Evolutionary conservation across 2,797 vertebrate species (phyloP).

Genomic region (Helostoma temminkii): DNA sequence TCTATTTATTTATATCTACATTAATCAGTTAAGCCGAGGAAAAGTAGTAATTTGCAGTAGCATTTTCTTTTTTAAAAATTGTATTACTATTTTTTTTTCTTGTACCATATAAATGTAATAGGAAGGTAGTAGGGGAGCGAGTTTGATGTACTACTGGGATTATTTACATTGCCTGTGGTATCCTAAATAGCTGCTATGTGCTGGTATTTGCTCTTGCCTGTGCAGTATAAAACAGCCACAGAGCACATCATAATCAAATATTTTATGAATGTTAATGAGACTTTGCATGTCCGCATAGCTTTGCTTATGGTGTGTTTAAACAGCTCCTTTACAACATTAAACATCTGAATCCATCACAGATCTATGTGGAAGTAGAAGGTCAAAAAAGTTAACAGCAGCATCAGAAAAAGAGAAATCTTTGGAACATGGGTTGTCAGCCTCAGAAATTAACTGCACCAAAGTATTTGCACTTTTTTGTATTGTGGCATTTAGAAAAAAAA

Average conservation of each 20-base stretch:
- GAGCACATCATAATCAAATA: background rate
- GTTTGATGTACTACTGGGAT: background rate
- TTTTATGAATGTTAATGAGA: background rate
- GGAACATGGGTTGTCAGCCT: background rate
- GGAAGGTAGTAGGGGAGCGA: background rate
- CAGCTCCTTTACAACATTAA: background rate
- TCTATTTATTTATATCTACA: background rate
- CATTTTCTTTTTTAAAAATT: too few species aligned
- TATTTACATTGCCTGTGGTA: background rate
- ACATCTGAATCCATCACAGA: background rate
- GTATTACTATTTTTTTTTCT: too few species aligned
- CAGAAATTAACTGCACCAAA: too few species aligned
- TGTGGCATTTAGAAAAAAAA: too few species aligned
- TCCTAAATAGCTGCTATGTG: slow-evolving; percentile 3
- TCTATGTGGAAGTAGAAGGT: background rate
- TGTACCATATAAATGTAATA: background rate
- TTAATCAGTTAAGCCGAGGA: slow-evolving; percentile 5
- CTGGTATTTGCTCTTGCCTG: background rate
- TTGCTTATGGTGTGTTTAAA: background rate
- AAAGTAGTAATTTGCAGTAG: background rate
- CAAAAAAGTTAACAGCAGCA: background rate
- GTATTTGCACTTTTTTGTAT: too few species aligned
- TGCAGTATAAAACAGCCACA: background rate
- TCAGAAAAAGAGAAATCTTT: background rate
- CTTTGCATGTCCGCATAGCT: background rate